Evolutionary conservation across 2,888 invertebrate genomes (phyloP), one percentile per base, ranked within the genome.

Genomic region (Drosophila neoperkinsi): DNA sequence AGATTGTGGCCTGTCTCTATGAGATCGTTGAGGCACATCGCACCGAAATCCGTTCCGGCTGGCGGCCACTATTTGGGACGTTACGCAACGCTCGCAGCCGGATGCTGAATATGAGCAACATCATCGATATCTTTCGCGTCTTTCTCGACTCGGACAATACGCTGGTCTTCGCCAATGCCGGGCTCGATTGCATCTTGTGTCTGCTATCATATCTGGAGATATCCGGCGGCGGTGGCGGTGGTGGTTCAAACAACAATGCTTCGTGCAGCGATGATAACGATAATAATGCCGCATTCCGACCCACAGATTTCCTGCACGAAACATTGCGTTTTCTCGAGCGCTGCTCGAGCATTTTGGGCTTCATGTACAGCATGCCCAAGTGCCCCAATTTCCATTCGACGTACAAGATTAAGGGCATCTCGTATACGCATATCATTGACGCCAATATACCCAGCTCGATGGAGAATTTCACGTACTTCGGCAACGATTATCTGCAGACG

Each of bases 11-110:
- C 63, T 98, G 98, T 84, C 96, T 99, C 56, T 98, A 98, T 92
- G 98, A 98, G 93, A 97, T 99, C 87, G 99, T 99, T 0, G 98
- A 99, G 93, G 97, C 97, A 0, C 98, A 98, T 92, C 95, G 98
- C 84, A 96, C 97, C 71, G 98, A 99, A 94, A 98, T 99, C 50
- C 95, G 97, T 80, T 98, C 98, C 0, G 99, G 99, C 0, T 99
- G 99, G 99, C 95, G 99, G 62, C 98, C 99, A 1, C 94, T 99
- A 2, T 99, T 99, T 91, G 98, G 98, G 16, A 98, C 99, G 0
- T 93, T 99, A 51, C 95, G 98, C 28, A 98, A 98, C 52, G 98
- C 98, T 0, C 95, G 95, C 52, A 96, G 96, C 86, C 93, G 94
- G 0, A 94, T 95, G 86, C 92, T 94, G 71, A 95, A 94, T 84